phyloP scores from a whole-genome alignment of 1,140 invertebrate genomes.

The Apis florea region DNA sequence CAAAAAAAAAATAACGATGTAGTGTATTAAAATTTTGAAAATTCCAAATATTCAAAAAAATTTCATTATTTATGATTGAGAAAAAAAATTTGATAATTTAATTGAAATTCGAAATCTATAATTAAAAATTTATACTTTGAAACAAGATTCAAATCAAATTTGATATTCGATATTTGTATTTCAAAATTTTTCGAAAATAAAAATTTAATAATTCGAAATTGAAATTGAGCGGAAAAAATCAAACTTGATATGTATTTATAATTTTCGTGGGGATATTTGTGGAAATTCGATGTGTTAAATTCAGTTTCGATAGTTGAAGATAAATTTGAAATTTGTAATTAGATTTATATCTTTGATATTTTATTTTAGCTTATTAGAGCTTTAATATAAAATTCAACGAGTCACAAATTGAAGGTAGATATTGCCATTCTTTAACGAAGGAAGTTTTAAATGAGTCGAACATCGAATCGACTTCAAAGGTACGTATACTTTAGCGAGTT shows the following conservation, averaged over 20 bases:
- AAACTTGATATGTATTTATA: background rate
- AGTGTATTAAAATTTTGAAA: background rate
- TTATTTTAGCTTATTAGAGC: too few species aligned
- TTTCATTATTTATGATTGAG: background rate
- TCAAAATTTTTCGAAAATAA: background rate
- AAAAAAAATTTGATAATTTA: too few species aligned
- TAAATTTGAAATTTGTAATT: background rate
- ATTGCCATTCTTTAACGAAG: slow-evolving; percentile 18
- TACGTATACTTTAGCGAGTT: slow-evolving; percentile 7
- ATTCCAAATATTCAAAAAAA: background rate
- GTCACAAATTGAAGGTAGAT: background rate
- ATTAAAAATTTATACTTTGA: too few species aligned
- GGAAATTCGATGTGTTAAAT: background rate
- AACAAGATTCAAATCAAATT: too few species aligned
- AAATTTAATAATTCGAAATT: background rate
- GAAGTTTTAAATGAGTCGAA: slow-evolving; percentile 19
- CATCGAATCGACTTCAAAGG: slow-evolving; percentile 13
- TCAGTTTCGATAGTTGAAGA: background rate
- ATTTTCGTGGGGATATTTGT: background rate
- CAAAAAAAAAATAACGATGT: too few species aligned
- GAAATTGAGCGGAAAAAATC: background rate
- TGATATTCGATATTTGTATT: background rate
- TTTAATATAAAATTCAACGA: background rate
- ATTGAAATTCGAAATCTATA: background rate
- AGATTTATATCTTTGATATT: too few species aligned